A percentile compares a stretch with the other conserved stretches of the same genome.
Conservation (phyloP, 2,797 vertebrate species). For the Sparus aurata region DNA sequence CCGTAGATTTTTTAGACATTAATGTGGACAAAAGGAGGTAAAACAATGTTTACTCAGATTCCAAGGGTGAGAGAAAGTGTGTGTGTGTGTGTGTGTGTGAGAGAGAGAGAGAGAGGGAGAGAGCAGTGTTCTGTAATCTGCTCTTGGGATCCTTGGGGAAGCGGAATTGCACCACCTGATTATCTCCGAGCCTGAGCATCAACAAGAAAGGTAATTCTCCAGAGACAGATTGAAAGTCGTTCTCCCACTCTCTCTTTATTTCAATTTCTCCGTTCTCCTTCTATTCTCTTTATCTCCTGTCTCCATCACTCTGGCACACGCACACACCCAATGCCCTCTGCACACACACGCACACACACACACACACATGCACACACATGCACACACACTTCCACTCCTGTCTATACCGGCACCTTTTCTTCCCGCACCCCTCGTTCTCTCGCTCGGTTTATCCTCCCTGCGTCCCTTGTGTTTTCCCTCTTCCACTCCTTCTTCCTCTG, state of each 20-base stretch:
- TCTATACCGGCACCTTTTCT: conserved; percentile 14
- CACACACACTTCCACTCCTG: neutral
- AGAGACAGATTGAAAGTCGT: conserved; percentile 54
- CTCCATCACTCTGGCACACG: conserved; percentile 23
- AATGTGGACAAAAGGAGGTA: conserved; percentile 43
- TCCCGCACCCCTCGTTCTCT: conserved; percentile 27
- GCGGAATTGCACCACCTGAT: conserved; percentile 73
- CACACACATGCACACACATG: neutral
- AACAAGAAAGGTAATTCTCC: conserved; percentile 65
- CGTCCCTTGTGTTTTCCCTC: conserved; percentile 26
- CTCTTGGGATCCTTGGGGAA: conserved; percentile 57
- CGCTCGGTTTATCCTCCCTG: conserved; percentile 17
- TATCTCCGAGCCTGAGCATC: conserved; percentile 59
- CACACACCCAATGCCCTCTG: neutral
- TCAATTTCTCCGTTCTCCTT: conserved; percentile 35
- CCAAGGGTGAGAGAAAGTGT: neutral
- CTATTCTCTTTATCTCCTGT: conserved; percentile 27
- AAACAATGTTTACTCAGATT: conserved; percentile 47
- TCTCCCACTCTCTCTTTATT: conserved; percentile 32
- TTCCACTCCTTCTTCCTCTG: conserved; percentile 11
- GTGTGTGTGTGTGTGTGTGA: conserved; percentile 10
- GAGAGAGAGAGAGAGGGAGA: neutral
- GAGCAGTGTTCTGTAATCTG: conserved; percentile 66
- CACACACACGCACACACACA: neutral
- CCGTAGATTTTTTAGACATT: conserved; percentile 26